phyloP scores from a whole-genome alignment of 2,113 vertebrate species.

The Brachionichthys hirsutus region DNA sequence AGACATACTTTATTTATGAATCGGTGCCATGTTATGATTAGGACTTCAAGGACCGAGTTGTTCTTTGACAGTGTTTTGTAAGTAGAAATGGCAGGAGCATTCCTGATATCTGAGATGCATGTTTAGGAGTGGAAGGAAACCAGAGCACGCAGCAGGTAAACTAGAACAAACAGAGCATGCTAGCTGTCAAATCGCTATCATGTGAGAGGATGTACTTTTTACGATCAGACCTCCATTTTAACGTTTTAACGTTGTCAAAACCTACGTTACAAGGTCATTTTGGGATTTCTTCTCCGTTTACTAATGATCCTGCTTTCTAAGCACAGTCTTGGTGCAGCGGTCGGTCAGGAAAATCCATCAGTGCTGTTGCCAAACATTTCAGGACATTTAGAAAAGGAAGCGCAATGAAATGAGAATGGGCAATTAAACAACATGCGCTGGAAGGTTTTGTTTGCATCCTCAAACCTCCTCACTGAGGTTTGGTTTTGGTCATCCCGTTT shows the following conservation, averaged over 20 bases:
- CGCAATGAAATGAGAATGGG: constrained; percentile 19
- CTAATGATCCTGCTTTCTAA: constrained; percentile 44
- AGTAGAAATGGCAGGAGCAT: not conserved
- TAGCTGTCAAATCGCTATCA: not conserved
- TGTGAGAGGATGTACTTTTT: no score
- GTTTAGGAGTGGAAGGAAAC: not conserved
- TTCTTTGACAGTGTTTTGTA: no score
- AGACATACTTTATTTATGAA: no score
- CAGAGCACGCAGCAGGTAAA: not conserved
- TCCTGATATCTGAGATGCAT: not conserved
- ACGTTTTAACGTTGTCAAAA: not conserved
- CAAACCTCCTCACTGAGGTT: constrained; percentile 55
- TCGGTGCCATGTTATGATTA: no score
- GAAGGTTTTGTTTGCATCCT: constrained; percentile 49
- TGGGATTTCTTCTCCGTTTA: constrained; percentile 32
- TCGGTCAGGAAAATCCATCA: constrained; percentile 33
- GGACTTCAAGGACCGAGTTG: no score
- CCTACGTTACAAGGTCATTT: constrained; percentile 4
- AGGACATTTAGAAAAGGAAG: constrained; percentile 26
- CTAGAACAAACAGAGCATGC: not conserved
- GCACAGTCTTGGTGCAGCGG: constrained; percentile 9
- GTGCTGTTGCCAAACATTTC: constrained; percentile 47
- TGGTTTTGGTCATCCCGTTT: constrained; percentile 48
- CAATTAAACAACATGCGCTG: constrained; percentile 51
- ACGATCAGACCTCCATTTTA: not conserved